Conservation (phyloP, 2,888 invertebrate species). For the Rhagophthalmus giganteus region DNA sequence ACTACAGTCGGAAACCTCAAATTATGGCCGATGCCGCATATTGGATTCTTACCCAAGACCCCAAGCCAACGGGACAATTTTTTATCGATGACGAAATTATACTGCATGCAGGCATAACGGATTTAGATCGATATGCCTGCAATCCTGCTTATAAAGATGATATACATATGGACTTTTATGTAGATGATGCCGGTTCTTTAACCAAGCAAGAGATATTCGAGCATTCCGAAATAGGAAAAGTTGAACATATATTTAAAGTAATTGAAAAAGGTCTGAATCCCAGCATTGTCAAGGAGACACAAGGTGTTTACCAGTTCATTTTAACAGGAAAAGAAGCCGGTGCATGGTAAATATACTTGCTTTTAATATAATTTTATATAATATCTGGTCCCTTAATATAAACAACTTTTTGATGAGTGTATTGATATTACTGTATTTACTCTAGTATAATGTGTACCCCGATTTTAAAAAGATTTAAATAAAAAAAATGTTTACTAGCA, state of each 20-base stretch:
- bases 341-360: constrained; percentile 53
- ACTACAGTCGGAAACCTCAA: constrained; percentile 75
- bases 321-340: constrained; percentile 72
- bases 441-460: too few relatives aligned
- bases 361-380: too few relatives aligned
- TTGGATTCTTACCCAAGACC: constrained; percentile 75
- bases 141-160: constrained; percentile 63
- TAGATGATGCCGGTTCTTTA: not conserved
- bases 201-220: not conserved
- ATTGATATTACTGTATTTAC: too few relatives aligned
- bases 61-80: constrained; percentile 83
- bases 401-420: too few relatives aligned
- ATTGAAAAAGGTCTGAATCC: constrained; percentile 71
- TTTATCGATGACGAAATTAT: constrained; percentile 90
- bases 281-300: constrained; percentile 80
- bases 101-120: constrained; percentile 75
- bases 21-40: constrained; percentile 92
- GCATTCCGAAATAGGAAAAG: constrained; percentile 52
- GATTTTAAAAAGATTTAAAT: too few relatives aligned
- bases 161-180: constrained; percentile 1
- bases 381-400: too few relatives aligned
- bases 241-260: constrained; percentile 69
- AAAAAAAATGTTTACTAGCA: too few relatives aligned
- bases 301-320: constrained; percentile 85
- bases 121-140: constrained; percentile 80